These are phyloP conservation scores for Eriocheir sinensis DNA, from an alignment of 1,140 invertebrate species.

Conservation along the genomic window DNA sequence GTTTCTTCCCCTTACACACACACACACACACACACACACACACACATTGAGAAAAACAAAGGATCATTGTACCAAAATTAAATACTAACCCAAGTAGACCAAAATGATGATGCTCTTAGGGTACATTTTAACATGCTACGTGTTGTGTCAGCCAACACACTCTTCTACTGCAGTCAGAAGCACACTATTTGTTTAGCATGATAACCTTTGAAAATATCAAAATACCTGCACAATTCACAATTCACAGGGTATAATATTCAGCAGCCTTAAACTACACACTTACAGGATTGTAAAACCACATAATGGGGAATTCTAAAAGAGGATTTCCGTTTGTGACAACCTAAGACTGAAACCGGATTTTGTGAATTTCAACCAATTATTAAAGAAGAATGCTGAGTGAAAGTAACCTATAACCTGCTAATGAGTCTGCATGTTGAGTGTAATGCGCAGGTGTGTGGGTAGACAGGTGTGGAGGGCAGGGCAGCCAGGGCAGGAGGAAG, in stretches of 20 bases:
- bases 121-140: not conserved
- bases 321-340: not conserved
- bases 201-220: constrained; percentile 72
- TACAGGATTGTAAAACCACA: constrained; percentile 50
- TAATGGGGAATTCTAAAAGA: not conserved
- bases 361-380: constrained; percentile 16
- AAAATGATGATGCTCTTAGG: constrained; percentile 25
- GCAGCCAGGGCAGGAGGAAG: not conserved
- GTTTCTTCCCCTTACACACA: not conserved
- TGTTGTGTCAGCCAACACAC: constrained; percentile 56
- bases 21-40: not conserved
- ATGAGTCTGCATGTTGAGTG: not conserved
- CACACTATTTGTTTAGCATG: constrained; percentile 69
- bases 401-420: not conserved
- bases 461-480: not conserved
- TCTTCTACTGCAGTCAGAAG: constrained; percentile 67
- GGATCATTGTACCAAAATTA: constrained; percentile 68
- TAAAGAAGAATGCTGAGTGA: not conserved
- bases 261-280: constrained; percentile 65
- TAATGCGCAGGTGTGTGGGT: not conserved
- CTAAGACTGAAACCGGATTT: not conserved
- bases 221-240: constrained; percentile 71
- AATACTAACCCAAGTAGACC: not conserved
- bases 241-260: constrained; percentile 59
- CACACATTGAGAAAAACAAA: constrained; percentile 64